phyloP scores from a whole-genome alignment of 53 echinoderm and acorn worm species.

The Holothuria leucospilota region DNA sequence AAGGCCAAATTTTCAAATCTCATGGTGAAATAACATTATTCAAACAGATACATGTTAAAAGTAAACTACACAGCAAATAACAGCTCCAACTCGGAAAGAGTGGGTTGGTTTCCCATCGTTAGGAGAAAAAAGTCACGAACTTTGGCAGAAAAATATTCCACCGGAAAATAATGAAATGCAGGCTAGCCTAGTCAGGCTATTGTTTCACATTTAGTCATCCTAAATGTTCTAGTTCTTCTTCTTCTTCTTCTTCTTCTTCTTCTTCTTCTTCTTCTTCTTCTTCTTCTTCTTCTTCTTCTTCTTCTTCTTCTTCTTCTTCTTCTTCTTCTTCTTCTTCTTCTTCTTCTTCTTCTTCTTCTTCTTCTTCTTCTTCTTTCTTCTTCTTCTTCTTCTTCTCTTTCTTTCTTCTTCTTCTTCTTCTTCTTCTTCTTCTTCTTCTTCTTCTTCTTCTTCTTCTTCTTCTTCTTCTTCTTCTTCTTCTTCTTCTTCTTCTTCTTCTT shows the following conservation, averaged over 20 bases:
- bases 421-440: background rate
- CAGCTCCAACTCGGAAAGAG: no score
- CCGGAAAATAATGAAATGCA: no score
- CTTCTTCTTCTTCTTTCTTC: background rate
- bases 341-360: background rate
- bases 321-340: background rate
- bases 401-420: background rate
- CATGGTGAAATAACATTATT: no score
- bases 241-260: constrained; percentile 6
- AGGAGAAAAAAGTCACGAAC: no score
- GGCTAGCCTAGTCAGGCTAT: no score
- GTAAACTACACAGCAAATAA: no score
- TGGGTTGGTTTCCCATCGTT: no score
- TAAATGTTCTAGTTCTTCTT: constrained; percentile 2
- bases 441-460: background rate
- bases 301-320: constrained; percentile 13
- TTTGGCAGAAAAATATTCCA: no score
- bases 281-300: background rate
- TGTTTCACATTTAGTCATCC: no score
- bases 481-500: background rate
- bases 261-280: background rate
- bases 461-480: background rate
- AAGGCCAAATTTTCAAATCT: no score
- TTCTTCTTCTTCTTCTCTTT: background rate
- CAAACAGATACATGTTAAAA: no score